Conservation (phyloP, 2,888 invertebrate species). For the Cactoblastis cactorum region DNA sequence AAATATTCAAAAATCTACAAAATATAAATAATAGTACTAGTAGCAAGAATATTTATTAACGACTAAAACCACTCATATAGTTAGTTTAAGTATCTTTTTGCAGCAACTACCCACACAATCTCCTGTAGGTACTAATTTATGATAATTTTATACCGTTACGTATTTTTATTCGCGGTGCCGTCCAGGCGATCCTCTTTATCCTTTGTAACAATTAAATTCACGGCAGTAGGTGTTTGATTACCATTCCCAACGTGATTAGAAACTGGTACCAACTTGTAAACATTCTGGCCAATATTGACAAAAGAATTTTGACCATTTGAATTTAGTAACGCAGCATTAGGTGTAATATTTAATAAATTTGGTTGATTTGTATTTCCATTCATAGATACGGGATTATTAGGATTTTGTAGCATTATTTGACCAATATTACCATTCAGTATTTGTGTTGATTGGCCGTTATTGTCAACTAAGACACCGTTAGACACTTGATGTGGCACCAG, state of each 20-base stretch:
- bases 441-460: background rate
- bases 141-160: background rate
- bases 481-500: background rate
- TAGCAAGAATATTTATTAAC: too few relatives aligned
- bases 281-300: background rate
- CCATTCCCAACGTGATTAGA: background rate
- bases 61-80: too few relatives aligned
- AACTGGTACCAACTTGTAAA: constrained; percentile 5
- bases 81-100: too few relatives aligned
- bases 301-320: background rate
- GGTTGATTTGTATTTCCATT: background rate
- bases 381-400: background rate
- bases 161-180: background rate
- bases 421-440: background rate
- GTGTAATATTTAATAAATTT: background rate
- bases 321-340: background rate
- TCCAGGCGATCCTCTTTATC: background rate
- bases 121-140: background rate
- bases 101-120: too few relatives aligned
- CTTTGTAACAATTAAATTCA: background rate
- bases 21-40: too few relatives aligned
- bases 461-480: background rate
- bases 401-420: background rate
- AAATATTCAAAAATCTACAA: too few relatives aligned
- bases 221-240: background rate